Conservation (phyloP, 2,888 invertebrate species). For the Dione juno region DNA sequence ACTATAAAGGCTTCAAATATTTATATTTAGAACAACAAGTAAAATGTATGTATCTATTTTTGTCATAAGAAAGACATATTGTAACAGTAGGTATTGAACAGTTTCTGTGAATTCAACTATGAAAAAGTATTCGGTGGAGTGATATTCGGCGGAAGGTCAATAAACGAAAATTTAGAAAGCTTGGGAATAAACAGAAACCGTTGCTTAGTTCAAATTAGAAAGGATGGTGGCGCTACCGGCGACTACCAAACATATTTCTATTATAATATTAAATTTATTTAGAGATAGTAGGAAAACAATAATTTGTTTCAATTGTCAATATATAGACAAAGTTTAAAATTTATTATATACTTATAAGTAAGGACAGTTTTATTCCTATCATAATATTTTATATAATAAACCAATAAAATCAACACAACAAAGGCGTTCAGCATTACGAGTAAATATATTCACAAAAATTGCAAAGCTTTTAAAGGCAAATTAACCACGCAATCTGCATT, state of each 20-base stretch:
- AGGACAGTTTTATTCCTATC: neutral
- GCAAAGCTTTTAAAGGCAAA: constrained; percentile 20
- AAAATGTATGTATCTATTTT: neutral
- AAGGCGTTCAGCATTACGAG: neutral
- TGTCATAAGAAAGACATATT: neutral
- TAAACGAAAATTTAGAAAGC: constrained; percentile 55
- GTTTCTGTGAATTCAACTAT: constrained; percentile 18
- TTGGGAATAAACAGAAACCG: constrained; percentile 53
- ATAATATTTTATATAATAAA: neutral
- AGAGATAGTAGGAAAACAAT: neutral
- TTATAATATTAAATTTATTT: neutral
- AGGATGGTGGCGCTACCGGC: constrained; percentile 40
- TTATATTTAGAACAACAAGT: neutral
- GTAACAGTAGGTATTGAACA: neutral
- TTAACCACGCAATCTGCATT: constrained; percentile 20
- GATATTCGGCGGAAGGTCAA: constrained; percentile 48
- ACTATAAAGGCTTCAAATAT: too few species aligned
- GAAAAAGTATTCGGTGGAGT: constrained; percentile 36
- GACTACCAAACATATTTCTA: constrained; percentile 17
- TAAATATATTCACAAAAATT: constrained; percentile 21
- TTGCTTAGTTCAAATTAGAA: constrained; percentile 46
- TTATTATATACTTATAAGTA: too few species aligned
- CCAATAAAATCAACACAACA: constrained; percentile 17
- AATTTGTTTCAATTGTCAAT: neutral
- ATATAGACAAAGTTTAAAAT: neutral